Base-by-base conservation (phyloP, 2,888 invertebrate genomes). In the Papilio elwesi region DNA sequence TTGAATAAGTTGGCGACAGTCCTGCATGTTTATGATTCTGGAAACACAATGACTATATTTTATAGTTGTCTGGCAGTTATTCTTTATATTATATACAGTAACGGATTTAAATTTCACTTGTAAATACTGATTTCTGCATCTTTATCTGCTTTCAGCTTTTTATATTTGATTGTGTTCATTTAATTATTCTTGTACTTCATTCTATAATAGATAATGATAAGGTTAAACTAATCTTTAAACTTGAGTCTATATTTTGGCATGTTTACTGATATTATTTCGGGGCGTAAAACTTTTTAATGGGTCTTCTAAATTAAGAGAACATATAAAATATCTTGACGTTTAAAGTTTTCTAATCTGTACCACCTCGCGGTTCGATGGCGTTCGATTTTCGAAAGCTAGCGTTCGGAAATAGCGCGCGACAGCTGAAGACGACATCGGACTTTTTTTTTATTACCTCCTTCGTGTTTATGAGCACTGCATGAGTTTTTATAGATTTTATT, bases 391-490 rank as follows among this genome's bases (percentile, higher is more conserved):
- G 87, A 91, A 90, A 85, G 84, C 82, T 80, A 78, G 80, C 84
- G 91, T 90, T 91, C 91, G 85, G 87, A 93, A 93, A 93, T 93
- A 93, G 90, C 91, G 83, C 90, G 87, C 91, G 92, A 92, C 93
- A 93, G 93, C 93, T 93, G 93, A 93, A 87, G 85, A 89, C 90
- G 90, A 90, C 91, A 88, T 89, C 87, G 87, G 85, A 86, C 78
- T 82, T 90, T 93, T 92, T n/a, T 57, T 93, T 93, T 93, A 92
- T 91, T 90, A 87, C 92, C 89, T 88, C 89, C 91, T 86, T 89
- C 89, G 88, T 91, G 92, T 93, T 93, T 93, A 93, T 91, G 91
- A 92, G 88, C 92, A 90, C 92, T 93, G 92, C 92, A 92, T 91
- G 89, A 90, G 90, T 89, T 91, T 90, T 90, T 91, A 91, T 92